Evolutionary conservation across 1,140 invertebrate genomes (phyloP).

Genomic region (Macrocentrus cingulum): DNA sequence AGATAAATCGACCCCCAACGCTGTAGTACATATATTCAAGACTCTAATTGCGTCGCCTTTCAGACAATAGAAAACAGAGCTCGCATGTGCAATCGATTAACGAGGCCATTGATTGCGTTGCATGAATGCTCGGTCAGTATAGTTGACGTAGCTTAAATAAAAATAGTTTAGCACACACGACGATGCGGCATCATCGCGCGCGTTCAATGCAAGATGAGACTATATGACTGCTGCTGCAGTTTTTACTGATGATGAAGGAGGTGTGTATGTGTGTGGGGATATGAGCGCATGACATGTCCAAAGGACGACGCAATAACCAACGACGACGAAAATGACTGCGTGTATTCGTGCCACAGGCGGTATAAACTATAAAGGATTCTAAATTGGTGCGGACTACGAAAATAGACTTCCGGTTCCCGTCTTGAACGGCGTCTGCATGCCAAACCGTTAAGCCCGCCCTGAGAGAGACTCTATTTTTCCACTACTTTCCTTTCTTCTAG

Average conservation of each 20-base stretch:
- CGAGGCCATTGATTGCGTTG: too few relatives aligned
- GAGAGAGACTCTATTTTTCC: not conserved
- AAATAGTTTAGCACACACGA: too few relatives aligned
- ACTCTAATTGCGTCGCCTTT: too few relatives aligned
- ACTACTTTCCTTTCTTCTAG: not conserved
- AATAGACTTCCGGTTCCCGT: constrained; percentile 61
- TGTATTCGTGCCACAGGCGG: constrained; percentile 25
- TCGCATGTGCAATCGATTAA: too few relatives aligned
- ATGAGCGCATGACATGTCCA: constrained; percentile 2
- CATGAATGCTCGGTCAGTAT: too few relatives aligned
- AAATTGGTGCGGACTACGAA: constrained; percentile 54
- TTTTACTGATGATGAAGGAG: constrained; percentile 1
- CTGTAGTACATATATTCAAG: too few relatives aligned
- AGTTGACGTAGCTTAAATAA: too few relatives aligned
- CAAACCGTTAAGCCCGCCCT: constrained; percentile 28
- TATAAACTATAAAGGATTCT: constrained; percentile 58
- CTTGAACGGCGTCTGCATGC: constrained; percentile 48
- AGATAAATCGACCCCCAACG: too few relatives aligned
- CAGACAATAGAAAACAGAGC: too few relatives aligned
- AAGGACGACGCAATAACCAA: constrained; percentile 5
- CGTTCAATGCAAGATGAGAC: not conserved
- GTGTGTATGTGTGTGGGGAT: not conserved
- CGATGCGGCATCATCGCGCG: too few relatives aligned
- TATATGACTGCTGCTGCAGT: not conserved
- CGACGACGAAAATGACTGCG: not conserved